Base-by-base conservation (phyloP, 2,797 vertebrate species). In the Sebastes diploproa region DNA sequence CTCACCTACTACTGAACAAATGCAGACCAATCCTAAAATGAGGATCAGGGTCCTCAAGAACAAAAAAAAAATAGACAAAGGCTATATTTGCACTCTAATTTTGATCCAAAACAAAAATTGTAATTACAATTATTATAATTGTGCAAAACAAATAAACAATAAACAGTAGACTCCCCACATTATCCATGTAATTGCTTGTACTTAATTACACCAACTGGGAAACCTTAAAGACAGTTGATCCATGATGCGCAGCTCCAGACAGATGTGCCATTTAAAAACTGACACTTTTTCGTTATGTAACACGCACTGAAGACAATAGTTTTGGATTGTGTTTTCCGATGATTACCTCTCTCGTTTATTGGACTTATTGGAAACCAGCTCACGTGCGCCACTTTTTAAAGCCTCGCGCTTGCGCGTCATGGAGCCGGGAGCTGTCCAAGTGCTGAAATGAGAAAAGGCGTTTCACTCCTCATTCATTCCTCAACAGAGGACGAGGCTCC, bases 321-420 rank as follows among this genome's bases (percentile, higher is more conserved):
- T 83, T 84, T 12, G 38, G 13, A 16, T 42, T 52, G 34, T 55
- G 75, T 86, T 88, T 83, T 79, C 50, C 58, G 81, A 56, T 86
- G 77, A 90, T 89, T 75, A 75, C 71, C 75, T 75, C 75, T 34
- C 27, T 88, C 78, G 23, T 91, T 84, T 89, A 66, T 80, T 74
- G 62, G 74, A 86, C 77, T 81, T 82, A 89, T 96, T 94, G 60
- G 80, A 76, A 95, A 88, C 79, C 94, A 80, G 75, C 92, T 92
- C 96, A 95, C 92, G 93, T 95, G 84, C 86, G 30, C 50, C 89
- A 84, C 85, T 91, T 92, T 46, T 65, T 92, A 84, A 75, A 88
- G 54, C 64, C 89, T 87, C 84, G 96, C 96, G 96, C 97, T 95
- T 97, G 97, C 97, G 97, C 96, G 92, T 87, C 91, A 84, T 88